Base-by-base conservation (phyloP, 2,797 vertebrate species). In the Danionella dracula region DNA sequence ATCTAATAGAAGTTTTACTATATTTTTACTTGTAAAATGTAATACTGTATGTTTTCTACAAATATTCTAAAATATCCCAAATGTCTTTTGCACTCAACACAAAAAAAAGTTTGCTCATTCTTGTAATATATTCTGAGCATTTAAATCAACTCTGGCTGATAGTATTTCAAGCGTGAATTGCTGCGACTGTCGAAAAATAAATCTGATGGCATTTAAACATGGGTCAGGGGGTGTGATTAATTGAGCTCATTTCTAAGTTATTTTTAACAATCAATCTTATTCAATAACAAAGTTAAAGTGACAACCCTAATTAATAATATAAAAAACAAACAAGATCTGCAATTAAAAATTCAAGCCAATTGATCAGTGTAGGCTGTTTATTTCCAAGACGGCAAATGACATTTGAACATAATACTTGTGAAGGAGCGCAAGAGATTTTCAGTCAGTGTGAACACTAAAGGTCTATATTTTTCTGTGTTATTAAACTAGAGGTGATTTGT, bases 401-500 rank as follows among this genome's bases (percentile, higher is more conserved):
- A 55, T 46, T 53, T 59, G 38, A 32, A 62, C 27, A 63, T 32
- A 29, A 12, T 31, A 35, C 48, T 13, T 58, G 48, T 42, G 17
- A 48, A 67, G 23, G n/a, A 8, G 44, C 41, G 23, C 46, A 58
- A 45, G 29, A 44, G 53, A 42, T 48, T 46, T 27, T 31, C 10
- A 27, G n/a, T n/a, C n/a, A n/a, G n/a, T n/a, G n/a, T 55, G 17
- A 61, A 66, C 11, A 41, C 37, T 19, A 10, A 17, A 67, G 50
- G 49, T 55, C 41, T 49, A 7, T 8, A 27, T 62, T 58, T 57
- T 35, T 13, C 51, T 57, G 49, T 9, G 11, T 40, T 62, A 32
- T 38, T 51, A 57, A 66, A 65, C 62, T 57, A 68, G 58, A 72
- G 66, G 20, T 70, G 60, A 72, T 55, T 72, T 51, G 60, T 59